A percentile compares a stretch with the other conserved stretches of the same genome.
These are phyloP conservation scores for Bhutanitis thaidina DNA, from an alignment of 2,888 invertebrate species.

Conservation along the genomic window DNA sequence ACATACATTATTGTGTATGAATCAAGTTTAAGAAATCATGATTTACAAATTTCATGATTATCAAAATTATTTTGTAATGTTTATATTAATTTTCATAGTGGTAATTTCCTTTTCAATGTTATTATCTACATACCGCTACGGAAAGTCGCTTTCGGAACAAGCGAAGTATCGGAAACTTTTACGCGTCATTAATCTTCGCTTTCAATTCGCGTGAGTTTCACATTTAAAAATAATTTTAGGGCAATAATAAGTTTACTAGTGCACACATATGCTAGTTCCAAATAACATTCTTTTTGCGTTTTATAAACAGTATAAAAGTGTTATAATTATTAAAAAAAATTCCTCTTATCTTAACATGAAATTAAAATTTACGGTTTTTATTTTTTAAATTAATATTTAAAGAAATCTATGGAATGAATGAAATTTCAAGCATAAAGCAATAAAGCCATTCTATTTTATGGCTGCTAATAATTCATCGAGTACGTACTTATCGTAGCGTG, in stretches of 20 bases:
- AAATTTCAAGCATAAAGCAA: conserved; percentile 4
- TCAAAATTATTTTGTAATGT: no score
- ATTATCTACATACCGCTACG: conserved; percentile 34
- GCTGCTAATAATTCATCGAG: conserved; percentile 14
- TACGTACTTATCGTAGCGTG: conserved; percentile 15
- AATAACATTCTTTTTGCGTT: no score
- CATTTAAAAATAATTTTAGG: conserved; percentile 40
- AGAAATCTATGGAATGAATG: conserved; percentile 4
- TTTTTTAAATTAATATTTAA: background rate
- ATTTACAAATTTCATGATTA: no score
- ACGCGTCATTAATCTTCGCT: conserved; percentile 51
- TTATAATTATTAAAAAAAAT: no score
- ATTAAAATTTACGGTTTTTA: no score
- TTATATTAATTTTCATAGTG: background rate
- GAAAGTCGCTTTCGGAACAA: conserved; percentile 33
- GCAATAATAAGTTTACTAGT: conserved; percentile 27
- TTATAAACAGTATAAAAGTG: no score
- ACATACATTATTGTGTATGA: no score
- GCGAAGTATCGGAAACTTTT: conserved; percentile 42
- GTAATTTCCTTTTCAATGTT: conserved; percentile 1
- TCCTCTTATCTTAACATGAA: no score
- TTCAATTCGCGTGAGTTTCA: conserved; percentile 43
- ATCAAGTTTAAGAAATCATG: no score
- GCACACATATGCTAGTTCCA: no score
- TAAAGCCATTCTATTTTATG: conserved; percentile 10